Conservation (phyloP, 2,113 vertebrate species). For the Rhinopomastus cyanomelas region DNA sequence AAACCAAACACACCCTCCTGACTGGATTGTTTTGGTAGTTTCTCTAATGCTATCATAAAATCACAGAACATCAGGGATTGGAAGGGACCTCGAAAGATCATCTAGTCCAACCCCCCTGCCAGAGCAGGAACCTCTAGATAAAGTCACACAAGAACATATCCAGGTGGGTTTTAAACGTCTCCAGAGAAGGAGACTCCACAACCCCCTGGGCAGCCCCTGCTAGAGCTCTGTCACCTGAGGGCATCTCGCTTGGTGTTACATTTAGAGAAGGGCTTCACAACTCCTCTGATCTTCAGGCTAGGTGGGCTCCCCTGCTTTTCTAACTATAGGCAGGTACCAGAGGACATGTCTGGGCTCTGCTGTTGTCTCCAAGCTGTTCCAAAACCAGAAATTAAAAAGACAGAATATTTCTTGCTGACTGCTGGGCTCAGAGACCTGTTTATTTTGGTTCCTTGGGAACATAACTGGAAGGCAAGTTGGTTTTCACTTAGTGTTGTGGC, state of each 20-base stretch:
- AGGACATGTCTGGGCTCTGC: not conserved
- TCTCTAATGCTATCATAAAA: too few species aligned
- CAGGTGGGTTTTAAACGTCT: too few species aligned
- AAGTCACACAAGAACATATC: too few species aligned
- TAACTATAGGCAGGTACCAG: not conserved
- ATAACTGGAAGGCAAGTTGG: constrained; percentile 1
- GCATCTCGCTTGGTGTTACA: not conserved
- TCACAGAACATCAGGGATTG: too few species aligned
- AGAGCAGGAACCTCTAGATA: too few species aligned
- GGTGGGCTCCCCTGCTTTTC: not conserved
- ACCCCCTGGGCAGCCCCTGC: too few species aligned
- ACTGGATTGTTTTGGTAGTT: not conserved
- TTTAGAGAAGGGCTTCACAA: not conserved
- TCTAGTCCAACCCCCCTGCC: too few species aligned
- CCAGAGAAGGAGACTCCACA: too few species aligned
- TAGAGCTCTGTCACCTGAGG: too few species aligned
- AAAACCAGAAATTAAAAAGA: not conserved
- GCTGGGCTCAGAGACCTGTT: not conserved
- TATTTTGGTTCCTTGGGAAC: not conserved
- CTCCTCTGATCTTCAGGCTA: not conserved
- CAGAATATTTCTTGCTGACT: not conserved
- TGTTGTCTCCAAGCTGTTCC: not conserved
- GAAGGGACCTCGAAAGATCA: too few species aligned
- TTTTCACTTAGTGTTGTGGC: not conserved
- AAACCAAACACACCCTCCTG: not conserved